Percentiles rank a stretch among this genome's conserved stretches.
Conservation (phyloP, 2,888 invertebrate species). For the Aphodius sticticus region DNA sequence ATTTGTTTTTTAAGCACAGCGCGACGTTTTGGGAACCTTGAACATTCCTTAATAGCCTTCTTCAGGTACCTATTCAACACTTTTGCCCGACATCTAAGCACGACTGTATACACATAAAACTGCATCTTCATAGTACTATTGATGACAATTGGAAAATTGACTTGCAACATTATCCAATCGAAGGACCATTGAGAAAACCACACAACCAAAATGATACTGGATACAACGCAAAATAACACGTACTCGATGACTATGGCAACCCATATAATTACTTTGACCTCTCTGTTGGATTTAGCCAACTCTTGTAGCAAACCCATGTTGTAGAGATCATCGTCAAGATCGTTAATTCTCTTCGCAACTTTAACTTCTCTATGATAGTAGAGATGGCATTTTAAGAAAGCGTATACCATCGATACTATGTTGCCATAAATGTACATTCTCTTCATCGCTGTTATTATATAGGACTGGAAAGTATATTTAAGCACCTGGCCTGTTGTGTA, state of each 20-base stretch:
- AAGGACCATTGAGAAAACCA: neutral
- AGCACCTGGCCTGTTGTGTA: neutral
- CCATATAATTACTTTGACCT: neutral
- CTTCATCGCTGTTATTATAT: constrained; percentile 31
- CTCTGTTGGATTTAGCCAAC: constrained; percentile 31
- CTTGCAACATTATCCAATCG: neutral
- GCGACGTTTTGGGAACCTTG: neutral
- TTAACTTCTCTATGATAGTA: constrained; percentile 32
- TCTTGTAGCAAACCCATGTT: constrained; percentile 22
- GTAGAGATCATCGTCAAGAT: constrained; percentile 32
- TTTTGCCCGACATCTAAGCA: constrained; percentile 25
- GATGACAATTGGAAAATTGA: neutral
- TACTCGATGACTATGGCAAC: neutral
- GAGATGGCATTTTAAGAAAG: constrained; percentile 28
- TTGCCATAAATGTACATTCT: constrained; percentile 28
- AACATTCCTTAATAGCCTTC: constrained; percentile 28
- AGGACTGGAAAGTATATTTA: constrained; percentile 4
- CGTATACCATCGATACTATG: constrained; percentile 30
- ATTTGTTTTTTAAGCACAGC: constrained; percentile 11
- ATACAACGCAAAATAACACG: neutral
- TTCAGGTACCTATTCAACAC: constrained; percentile 29
- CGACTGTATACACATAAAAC: neutral
- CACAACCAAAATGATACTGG: neutral
- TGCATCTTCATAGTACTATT: neutral
- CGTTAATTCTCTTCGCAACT: constrained; percentile 27